phyloP scores from a whole-genome alignment of 2,797 vertebrate genomes.

The Falco peregrinus region DNA sequence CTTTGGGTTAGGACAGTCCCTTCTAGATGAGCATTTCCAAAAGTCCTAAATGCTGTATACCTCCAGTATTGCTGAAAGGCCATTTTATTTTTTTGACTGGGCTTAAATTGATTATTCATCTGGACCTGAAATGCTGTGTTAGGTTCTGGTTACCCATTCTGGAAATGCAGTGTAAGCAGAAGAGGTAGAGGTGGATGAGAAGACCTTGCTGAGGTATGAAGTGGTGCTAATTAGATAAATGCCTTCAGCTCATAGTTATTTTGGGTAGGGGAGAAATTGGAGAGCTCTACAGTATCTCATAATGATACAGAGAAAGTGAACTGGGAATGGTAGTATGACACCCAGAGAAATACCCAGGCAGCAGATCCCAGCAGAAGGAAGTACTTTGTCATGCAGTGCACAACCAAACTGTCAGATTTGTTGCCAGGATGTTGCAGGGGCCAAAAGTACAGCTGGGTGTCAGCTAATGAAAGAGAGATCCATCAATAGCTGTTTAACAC shows the following conservation, averaged over 20 bases:
- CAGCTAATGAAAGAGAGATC: not conserved
- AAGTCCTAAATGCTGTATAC: not conserved
- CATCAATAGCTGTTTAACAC: conserved; percentile 25
- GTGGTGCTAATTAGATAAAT: not conserved
- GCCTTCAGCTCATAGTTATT: not conserved
- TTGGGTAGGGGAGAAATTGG: not conserved
- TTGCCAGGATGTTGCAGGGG: not conserved
- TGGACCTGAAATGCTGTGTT: not conserved
- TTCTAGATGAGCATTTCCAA: not conserved
- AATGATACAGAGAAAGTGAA: not conserved
- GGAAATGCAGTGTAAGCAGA: not conserved
- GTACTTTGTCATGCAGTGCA: not conserved
- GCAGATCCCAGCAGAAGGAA: not conserved
- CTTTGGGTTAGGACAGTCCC: not conserved
- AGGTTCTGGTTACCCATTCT: not conserved
- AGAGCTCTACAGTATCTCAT: not conserved
- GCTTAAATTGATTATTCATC: not conserved
- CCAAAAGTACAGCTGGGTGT: conserved; percentile 20
- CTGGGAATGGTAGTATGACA: not conserved
- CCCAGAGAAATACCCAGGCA: not conserved
- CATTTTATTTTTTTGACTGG: not conserved
- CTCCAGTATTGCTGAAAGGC: not conserved
- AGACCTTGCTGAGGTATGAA: not conserved
- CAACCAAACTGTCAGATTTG: not conserved
- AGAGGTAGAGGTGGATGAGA: not conserved